Percentiles rank a stretch among this genome's conserved stretches.
These are phyloP conservation scores for Turritopsis rubra DNA, from an alignment of 30 jellyfish, hydroid and myxozoan genomes.

Conservation along the genomic window DNA sequence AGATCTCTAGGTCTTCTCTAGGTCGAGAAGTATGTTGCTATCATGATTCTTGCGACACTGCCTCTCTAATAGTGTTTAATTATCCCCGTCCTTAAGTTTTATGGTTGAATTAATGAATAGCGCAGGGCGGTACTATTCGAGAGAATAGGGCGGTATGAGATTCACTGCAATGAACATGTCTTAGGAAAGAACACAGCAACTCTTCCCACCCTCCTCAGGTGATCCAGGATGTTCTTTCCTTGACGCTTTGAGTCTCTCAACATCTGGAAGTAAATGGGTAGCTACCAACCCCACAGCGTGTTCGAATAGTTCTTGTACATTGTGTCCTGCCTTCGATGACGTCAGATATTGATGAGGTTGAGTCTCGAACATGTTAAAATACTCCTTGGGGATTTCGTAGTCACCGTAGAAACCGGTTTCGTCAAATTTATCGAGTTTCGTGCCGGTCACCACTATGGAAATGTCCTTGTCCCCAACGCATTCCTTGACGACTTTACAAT, in stretches of 20 bases:
- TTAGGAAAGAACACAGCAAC: background rate
- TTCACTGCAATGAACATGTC: no score
- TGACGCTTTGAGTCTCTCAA: background rate
- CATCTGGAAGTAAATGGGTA: background rate
- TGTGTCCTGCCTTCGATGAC: background rate
- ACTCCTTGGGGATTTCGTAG: background rate
- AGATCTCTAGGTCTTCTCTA: no score
- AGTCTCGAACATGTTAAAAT: background rate
- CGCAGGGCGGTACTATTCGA: no score
- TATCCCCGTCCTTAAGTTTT: no score
- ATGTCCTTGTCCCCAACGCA: slow-evolving; percentile 10
- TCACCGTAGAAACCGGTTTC: background rate
- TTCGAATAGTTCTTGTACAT: slow-evolving; percentile 14
- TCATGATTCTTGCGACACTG: no score
- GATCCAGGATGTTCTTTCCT: background rate
- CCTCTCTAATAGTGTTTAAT: no score
- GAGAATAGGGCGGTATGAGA: no score
- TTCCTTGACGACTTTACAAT: slow-evolving; percentile 35
- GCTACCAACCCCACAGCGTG: slow-evolving; percentile 16
- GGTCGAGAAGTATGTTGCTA: no score
- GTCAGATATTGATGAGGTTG: slow-evolving; percentile 13
- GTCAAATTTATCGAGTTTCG: slow-evolving; percentile 34
- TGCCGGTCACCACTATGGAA: slow-evolving; percentile 39
- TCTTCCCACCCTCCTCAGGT: background rate
- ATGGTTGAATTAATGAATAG: no score